Evolutionary conservation across 2,888 invertebrate species (phyloP), one percentile per base, ranked within the genome.

Genomic region (Ceramica pisi): DNA sequence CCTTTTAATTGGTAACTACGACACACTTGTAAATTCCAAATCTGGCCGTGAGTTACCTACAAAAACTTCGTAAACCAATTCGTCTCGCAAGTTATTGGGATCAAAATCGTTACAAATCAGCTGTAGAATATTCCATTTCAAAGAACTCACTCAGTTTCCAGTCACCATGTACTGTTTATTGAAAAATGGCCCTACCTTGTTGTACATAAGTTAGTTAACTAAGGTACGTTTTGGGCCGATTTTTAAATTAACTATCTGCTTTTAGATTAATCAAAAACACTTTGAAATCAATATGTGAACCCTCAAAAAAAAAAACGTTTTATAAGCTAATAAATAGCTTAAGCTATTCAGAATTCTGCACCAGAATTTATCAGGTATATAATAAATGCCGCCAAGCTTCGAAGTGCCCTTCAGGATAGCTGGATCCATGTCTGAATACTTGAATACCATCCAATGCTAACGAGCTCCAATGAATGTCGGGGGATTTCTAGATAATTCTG

Each of bases 391-490:
- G 67, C 64, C 62, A n/a, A 51, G 69, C 63, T 66, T 70, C 19
- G 14, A 59, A 82, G 72, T 72, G 44, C 75, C 55, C 77, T 85
- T 69, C 77, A 71, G 61, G 50, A 61, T 60, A 80, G 59, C 66
- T 69, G 80, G 73, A 76, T 85, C 76, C 63, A 76, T 80, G 71
- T 78, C 71, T 57, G 61, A 87, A 89, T 86, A 86, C 89, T 90
- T 85, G 80, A 88, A 87, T 87, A 82, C 89, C 81, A 77, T 83
- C 71, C 71, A 82, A 75, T 71, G 79, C 75, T 85, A 86, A 86
- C 84, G 78, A 87, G 87, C 83, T 63, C 84, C 83, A 83, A 81
- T 89, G 81, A 88, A 86, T 83, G 75, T 85, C 81, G 80, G 83
- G 57, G 76, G 70, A 74, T 64, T 81, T 60, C 50, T 62, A 66